Percentiles rank a stretch among this genome's conserved stretches.
Evolutionary conservation across 2,888 invertebrate genomes (phyloP).

Genomic region (Pristionchus arcanus): DNA sequence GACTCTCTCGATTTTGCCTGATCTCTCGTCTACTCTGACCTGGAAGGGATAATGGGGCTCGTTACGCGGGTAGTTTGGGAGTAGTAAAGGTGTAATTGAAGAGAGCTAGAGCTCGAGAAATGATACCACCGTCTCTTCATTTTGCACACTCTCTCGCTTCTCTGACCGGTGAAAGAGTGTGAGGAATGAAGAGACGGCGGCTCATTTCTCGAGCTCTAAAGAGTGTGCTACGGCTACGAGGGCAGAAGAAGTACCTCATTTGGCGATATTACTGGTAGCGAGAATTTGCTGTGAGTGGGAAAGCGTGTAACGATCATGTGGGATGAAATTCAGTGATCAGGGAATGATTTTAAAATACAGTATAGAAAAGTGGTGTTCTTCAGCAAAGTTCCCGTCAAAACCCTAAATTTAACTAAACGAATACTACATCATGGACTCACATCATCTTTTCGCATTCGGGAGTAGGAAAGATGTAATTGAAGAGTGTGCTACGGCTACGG

Average conservation of each 20-base stretch:
- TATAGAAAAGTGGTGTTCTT: too few species aligned
- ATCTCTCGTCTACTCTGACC: not conserved
- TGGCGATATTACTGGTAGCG: not conserved
- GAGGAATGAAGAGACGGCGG: too few species aligned
- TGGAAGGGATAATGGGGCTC: not conserved
- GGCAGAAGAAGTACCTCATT: not conserved
- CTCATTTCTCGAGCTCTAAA: too few species aligned
- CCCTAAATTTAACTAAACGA: too few species aligned
- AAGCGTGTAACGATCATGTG: too few species aligned
- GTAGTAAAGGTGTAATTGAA: constrained; percentile 28
- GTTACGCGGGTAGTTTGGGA: not conserved
- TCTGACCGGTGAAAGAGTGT: too few species aligned
- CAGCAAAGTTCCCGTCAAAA: too few species aligned
- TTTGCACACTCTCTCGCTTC: too few species aligned
- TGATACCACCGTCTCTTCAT: too few species aligned
- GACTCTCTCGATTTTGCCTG: not conserved
- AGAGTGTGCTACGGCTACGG: not conserved
- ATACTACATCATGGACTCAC: too few species aligned
- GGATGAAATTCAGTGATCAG: not conserved
- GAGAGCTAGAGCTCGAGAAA: not conserved
- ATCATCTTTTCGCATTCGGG: too few species aligned
- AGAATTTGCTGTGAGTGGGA: not conserved
- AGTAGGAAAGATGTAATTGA: constrained; percentile 14
- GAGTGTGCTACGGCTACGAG: too few species aligned
- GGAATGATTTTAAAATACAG: not conserved